Conservation (phyloP, 2,113 vertebrate genomes). For the Bettongia penicillata region DNA sequence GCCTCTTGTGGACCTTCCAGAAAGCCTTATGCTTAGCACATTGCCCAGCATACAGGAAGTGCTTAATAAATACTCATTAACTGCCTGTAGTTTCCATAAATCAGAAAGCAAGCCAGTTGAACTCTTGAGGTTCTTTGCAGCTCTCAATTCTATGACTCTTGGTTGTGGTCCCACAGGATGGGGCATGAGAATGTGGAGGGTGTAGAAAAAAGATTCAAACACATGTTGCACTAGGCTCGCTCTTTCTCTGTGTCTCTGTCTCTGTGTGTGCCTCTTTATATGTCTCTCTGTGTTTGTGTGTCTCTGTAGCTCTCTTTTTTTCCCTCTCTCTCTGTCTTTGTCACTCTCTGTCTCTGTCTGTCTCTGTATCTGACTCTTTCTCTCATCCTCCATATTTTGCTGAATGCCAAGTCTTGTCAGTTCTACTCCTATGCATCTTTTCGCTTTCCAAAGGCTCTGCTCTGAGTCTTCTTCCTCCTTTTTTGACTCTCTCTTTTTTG, state of each 20-base stretch:
- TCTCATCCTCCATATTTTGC: not conserved
- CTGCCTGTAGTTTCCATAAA: not conserved
- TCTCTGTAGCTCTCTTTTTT: no score
- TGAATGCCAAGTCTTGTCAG: not conserved
- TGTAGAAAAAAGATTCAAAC: not conserved
- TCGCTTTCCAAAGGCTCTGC: not conserved
- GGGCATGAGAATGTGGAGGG: not conserved
- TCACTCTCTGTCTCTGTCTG: no score
- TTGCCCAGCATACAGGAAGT: not conserved
- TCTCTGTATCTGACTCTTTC: not conserved
- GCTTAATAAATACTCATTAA: not conserved
- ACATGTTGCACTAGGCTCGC: not conserved
- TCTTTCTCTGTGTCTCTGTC: no score
- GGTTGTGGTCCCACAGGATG: not conserved
- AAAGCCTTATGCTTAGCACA: not conserved
- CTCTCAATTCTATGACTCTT: not conserved
- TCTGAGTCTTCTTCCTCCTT: not conserved
- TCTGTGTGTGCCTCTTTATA: no score
- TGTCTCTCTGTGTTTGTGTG: no score
- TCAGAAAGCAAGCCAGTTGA: not conserved
- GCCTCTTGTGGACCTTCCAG: not conserved
- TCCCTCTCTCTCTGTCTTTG: not conserved
- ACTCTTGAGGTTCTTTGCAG: not conserved
- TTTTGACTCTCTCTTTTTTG: not conserved
- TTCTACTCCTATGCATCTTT: not conserved